Percentiles rank a stretch among this genome's conserved stretches.
Evolutionary conservation across 1,140 invertebrate genomes (phyloP).

Genomic region (Drosophila pseudoobscura): DNA sequence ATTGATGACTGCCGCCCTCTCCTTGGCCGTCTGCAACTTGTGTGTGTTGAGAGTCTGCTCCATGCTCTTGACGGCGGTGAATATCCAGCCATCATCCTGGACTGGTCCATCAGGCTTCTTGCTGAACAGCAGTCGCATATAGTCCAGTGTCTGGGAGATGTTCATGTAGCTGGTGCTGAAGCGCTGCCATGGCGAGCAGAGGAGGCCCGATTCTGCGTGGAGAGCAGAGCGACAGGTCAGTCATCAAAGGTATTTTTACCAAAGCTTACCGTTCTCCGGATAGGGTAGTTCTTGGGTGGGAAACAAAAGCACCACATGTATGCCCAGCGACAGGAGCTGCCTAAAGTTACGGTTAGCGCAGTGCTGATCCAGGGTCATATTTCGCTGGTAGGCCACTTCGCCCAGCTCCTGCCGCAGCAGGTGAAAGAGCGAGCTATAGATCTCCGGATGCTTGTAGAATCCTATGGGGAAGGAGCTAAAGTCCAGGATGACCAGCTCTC

Average conservation of each 20-base stretch:
- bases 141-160: conserved; percentile 64
- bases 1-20: conserved; percentile 69
- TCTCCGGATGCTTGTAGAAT: conserved; percentile 76
- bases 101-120: conserved; percentile 60
- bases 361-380: conserved; percentile 36
- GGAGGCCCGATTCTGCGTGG: conserved; percentile 59
- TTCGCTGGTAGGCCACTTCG: conserved; percentile 55
- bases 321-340: conserved; percentile 37
- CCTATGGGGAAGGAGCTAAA: conserved; percentile 83
- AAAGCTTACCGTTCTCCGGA: conserved; percentile 60
- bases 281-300: conserved; percentile 69
- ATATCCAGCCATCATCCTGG: conserved; percentile 75
- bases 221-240: too few species aligned
- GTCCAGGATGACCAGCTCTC: conserved; percentile 86
- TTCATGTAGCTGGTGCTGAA: conserved; percentile 74
- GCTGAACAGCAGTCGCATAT: conserved; percentile 76
- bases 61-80: conserved; percentile 60
- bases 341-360: conserved; percentile 62
- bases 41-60: conserved; percentile 68
- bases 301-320: conserved; percentile 63
- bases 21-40: conserved; percentile 65
- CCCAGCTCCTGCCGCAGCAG: conserved; percentile 65
- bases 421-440: conserved; percentile 61
- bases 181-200: conserved; percentile 74
- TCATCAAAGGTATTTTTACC: neutral